Percentiles rank a stretch among this genome's conserved stretches.
Evolutionary conservation across 2,113 vertebrate species (phyloP).

Genomic region (Melanostigma gelatinosum): DNA sequence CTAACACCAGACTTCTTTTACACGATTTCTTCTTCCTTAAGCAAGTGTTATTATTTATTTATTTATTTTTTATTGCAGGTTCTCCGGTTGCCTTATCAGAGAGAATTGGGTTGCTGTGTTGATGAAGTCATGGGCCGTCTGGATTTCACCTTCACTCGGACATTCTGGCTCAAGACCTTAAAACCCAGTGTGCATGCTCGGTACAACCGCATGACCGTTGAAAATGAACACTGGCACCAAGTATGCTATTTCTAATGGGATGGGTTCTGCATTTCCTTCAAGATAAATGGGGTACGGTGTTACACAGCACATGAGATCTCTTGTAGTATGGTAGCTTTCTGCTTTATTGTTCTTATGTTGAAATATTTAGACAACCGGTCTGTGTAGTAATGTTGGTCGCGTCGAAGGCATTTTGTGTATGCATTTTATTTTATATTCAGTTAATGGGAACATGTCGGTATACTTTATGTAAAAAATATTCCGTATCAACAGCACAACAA

Average conservation of each 20-base stretch:
- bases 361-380: slow-evolving; percentile 53
- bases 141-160: slow-evolving; percentile 71
- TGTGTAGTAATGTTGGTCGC: slow-evolving; percentile 37
- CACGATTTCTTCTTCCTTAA: slow-evolving; percentile 73
- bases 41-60: slow-evolving; percentile 58
- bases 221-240: slow-evolving; percentile 56
- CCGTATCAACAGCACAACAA: slow-evolving; percentile 13
- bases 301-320: slow-evolving; percentile 33
- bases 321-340: slow-evolving; percentile 39
- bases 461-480: slow-evolving; percentile 9
- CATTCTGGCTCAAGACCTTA: slow-evolving; percentile 47
- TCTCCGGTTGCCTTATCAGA: slow-evolving; percentile 82
- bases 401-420: slow-evolving; percentile 38
- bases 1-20: slow-evolving; percentile 72
- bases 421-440: slow-evolving; percentile 43
- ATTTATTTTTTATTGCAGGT: slow-evolving; percentile 75
- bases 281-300: slow-evolving; percentile 50
- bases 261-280: slow-evolving; percentile 58
- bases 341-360: slow-evolving; percentile 26
- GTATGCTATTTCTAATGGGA: slow-evolving; percentile 64
- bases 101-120: slow-evolving; percentile 75
- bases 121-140: slow-evolving; percentile 72
- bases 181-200: slow-evolving; percentile 26
- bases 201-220: slow-evolving; percentile 50
- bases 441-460: neutral